Evolutionary conservation across 2,113 vertebrate genomes (phyloP).

Genomic region (Prinia subflava): DNA sequence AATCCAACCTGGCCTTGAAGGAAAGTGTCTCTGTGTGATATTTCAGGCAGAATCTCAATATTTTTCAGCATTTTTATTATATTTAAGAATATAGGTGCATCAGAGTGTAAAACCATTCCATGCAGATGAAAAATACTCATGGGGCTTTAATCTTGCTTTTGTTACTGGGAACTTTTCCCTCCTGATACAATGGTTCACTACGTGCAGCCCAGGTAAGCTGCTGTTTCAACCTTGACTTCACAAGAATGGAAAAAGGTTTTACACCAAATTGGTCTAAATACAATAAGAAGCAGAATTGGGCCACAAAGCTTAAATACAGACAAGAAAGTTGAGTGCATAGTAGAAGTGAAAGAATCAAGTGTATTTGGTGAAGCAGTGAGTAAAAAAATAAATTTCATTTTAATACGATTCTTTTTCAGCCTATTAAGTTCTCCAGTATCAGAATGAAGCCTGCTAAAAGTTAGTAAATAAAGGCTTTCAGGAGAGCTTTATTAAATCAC

Average conservation of each 20-base stretch:
- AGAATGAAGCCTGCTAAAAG: conserved; percentile 69
- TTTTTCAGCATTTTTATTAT: not conserved
- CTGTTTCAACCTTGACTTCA: not conserved
- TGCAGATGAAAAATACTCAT: not conserved
- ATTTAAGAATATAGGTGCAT: not conserved
- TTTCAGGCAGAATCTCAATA: not conserved
- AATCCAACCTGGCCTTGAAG: not conserved
- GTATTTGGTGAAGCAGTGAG: conserved; percentile 8
- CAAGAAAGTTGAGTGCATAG: not conserved
- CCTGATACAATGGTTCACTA: not conserved
- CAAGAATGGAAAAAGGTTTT: not conserved
- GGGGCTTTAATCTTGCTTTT: not conserved
- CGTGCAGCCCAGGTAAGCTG: not conserved
- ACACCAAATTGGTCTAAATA: not conserved
- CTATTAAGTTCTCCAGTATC: conserved; percentile 54
- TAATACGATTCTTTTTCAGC: conserved; percentile 37
- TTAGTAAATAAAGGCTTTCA: conserved; percentile 72
- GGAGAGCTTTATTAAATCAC: conserved; percentile 70
- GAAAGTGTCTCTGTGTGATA: not conserved
- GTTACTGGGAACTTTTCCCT: not conserved
- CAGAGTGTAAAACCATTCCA: not conserved
- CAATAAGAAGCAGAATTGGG: not conserved
- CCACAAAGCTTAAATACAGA: not conserved
- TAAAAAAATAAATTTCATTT: conserved; percentile 14
- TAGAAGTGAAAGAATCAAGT: conserved; percentile 9